These are phyloP conservation scores for Tricholaema leucomelas DNA, from an alignment of 2,113 vertebrate species.

Conservation along the genomic window DNA sequence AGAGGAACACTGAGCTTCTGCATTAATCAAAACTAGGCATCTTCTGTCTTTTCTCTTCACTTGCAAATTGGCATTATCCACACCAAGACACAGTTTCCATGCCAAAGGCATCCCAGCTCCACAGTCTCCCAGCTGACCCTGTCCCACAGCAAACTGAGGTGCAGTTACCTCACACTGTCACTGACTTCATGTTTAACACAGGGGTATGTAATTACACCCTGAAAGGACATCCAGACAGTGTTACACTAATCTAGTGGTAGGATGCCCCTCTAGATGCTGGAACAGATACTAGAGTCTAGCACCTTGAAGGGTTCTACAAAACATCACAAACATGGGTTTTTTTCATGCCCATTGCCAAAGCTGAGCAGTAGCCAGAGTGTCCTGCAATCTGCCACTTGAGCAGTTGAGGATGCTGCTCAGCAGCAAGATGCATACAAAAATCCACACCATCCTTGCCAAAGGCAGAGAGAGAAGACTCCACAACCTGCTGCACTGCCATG, in stretches of 20 bases:
- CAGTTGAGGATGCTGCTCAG: background rate
- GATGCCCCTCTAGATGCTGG: background rate
- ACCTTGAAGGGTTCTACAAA: background rate
- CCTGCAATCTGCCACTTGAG: background rate
- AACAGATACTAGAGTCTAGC: background rate
- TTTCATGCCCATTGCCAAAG: background rate
- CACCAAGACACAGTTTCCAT: background rate
- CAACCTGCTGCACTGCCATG: accelerated
- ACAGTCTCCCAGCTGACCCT: background rate
- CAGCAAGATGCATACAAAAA: background rate
- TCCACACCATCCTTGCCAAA: background rate
- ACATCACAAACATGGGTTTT: background rate
- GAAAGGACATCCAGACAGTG: background rate
- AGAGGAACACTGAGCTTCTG: background rate
- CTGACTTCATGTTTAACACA: background rate
- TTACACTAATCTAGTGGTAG: background rate
- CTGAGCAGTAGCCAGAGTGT: background rate
- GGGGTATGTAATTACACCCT: slow-evolving; percentile 10
- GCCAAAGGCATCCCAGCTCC: background rate
- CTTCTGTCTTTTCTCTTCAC: background rate
- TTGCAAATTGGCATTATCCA: background rate
- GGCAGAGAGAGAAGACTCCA: background rate
- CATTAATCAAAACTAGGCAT: background rate
- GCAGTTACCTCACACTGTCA: accelerated
- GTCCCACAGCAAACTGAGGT: background rate